These are phyloP conservation scores for Alosa alosa DNA, from an alignment of 2,113 vertebrate genomes.

Conservation along the genomic window DNA sequence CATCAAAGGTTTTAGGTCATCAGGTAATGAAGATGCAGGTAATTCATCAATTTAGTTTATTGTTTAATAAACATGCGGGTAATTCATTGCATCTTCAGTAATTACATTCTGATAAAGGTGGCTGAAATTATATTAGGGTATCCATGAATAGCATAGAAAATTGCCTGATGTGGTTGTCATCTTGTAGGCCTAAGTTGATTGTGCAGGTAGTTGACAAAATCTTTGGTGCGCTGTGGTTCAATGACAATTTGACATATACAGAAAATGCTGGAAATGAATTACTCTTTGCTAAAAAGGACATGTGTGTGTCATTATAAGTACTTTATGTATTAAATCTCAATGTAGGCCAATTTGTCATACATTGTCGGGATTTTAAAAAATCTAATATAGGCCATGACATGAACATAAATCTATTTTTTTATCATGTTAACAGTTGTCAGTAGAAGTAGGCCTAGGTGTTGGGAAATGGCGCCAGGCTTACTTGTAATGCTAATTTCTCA, in stretches of 20 bases:
- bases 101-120: not conserved
- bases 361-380: not conserved
- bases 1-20: no score
- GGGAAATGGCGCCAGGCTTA: conserved; percentile 65
- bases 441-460: conserved; percentile 50
- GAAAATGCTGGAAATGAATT: not conserved
- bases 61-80: no score
- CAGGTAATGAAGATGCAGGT: no score
- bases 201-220: not conserved
- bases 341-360: not conserved
- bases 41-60: no score
- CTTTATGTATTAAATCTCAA: not conserved
- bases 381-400: not conserved
- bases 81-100: not conserved
- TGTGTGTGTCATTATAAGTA: not conserved
- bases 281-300: not conserved
- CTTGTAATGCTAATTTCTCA: conserved; percentile 79
- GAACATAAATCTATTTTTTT: not conserved
- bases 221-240: not conserved
- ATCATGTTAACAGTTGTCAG: not conserved
- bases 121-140: not conserved
- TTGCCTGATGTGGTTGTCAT: not conserved
- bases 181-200: no score
- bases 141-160: not conserved
- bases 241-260: not conserved